phyloP scores from a whole-genome alignment of 2,113 vertebrate species.

The Vireo altiloquus region DNA sequence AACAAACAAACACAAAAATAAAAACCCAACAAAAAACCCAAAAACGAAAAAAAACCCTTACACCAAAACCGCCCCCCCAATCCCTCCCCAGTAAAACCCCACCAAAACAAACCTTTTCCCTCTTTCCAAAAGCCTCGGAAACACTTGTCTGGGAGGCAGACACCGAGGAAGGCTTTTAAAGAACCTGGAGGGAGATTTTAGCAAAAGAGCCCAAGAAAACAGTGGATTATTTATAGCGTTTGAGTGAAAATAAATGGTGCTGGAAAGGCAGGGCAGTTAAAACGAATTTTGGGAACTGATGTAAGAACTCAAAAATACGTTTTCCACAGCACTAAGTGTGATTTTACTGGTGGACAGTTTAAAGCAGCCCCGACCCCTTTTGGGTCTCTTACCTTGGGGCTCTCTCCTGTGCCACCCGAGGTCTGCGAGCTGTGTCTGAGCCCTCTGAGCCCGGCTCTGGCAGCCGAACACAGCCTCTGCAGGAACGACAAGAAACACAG shows the following conservation, averaged over 20 bases:
- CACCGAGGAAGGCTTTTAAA: background rate
- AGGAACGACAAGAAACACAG: background rate
- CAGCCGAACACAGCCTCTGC: background rate
- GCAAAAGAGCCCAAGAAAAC: background rate
- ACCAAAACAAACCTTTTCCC: background rate
- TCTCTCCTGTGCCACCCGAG: background rate
- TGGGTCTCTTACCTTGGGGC: background rate
- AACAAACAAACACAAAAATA: background rate
- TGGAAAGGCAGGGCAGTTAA: background rate
- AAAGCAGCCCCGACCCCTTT: background rate
- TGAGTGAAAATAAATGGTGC: background rate
- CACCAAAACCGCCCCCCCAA: too few relatives aligned
- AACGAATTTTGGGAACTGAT: background rate
- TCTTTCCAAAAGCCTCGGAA: background rate
- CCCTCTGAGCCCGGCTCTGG: background rate
- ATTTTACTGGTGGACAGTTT: background rate
- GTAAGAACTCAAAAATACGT: background rate
- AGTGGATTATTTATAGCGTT: background rate
- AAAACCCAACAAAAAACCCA: too few relatives aligned
- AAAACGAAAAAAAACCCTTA: background rate
- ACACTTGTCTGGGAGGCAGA: background rate
- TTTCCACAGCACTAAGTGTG: background rate
- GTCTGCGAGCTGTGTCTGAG: background rate
- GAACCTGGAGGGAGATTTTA: background rate
- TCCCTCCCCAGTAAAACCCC: background rate